Base-by-base conservation (phyloP, 2,888 invertebrate genomes). In the Neoitamus cyanurus region DNA sequence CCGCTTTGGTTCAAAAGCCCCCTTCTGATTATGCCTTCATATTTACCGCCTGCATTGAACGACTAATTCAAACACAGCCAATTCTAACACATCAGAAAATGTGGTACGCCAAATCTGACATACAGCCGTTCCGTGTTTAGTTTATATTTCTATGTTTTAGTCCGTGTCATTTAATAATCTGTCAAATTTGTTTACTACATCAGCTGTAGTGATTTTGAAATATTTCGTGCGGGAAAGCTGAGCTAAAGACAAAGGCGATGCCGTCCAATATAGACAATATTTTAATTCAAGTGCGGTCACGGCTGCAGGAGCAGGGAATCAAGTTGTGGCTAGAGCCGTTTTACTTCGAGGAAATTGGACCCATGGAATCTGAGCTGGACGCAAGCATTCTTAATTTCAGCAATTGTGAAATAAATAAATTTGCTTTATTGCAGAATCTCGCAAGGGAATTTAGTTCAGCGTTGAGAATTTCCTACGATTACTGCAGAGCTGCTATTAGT, bases 261-360 rank as follows among this genome's bases (percentile, higher is more conserved):
- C 88, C 90, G 13, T 87, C 87, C 7, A 88, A 89, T 48, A 88
- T 89, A 75, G 95, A 95, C 89, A 94, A 94, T 90, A 91, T 93
- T 87, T 91, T 94, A 15, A 93, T 94, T 75, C 94, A 93, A 91
- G 91, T 96, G 13, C 92, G 95, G 28, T 93, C 94, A 0, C 94
- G 93, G 88, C 90, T 97, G 42, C 95, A 95, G 87, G 91, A 92
- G 84, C 94, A 94, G 84, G 93, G 93, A 87, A 92, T 96, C 4
- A 96, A 96, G 89, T 90, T 97, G 85, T 97, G 97, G 96, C 92
- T 95, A 87, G 92, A 94, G 15, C 96, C 96, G 0, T 96, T 94
- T 89, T 93, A 93, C 77, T 89, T 90, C 34, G 92, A 93, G 20
- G 92, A 91, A 30, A 88, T 91, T 46, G 93, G 93, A 1, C 88